Evolutionary conservation across 2,113 vertebrate genomes (phyloP).

Genomic region (Pterocles gutturalis): DNA sequence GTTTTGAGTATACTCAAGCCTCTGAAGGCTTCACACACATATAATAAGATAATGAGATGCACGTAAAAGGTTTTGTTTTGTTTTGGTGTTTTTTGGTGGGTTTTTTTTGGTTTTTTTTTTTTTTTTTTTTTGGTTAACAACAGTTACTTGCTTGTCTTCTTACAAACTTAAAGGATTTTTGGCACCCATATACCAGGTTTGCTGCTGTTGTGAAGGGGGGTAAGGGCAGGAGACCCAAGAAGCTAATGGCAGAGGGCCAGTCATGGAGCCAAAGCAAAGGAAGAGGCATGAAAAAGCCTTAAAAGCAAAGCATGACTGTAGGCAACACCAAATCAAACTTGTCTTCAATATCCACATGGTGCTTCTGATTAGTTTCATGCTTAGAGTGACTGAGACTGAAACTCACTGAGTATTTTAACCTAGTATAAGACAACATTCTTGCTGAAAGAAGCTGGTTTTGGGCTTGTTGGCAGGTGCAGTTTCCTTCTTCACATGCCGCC

Average conservation of each 20-base stretch:
- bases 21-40: not conserved
- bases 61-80: not conserved
- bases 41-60: not conserved
- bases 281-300: not conserved
- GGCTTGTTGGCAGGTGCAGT: not conserved
- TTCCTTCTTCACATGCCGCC: not conserved
- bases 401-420: not conserved
- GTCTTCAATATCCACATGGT: not conserved
- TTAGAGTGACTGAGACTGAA: not conserved
- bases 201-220: not conserved
- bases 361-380: not conserved
- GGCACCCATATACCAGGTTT: not conserved
- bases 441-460: not conserved
- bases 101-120: not conserved
- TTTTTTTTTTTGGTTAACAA: not conserved
- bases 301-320: accelerated
- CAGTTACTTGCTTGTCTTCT: not conserved
- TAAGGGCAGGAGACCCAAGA: not conserved
- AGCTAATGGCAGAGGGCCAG: not conserved
- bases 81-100: not conserved
- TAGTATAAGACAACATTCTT: not conserved
- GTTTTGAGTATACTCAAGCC: not conserved
- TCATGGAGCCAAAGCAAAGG: not conserved
- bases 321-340: not conserved
- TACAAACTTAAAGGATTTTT: not conserved